Evolutionary conservation across 2,888 invertebrate genomes (phyloP).

Genomic region (Embidobia sp.): DNA sequence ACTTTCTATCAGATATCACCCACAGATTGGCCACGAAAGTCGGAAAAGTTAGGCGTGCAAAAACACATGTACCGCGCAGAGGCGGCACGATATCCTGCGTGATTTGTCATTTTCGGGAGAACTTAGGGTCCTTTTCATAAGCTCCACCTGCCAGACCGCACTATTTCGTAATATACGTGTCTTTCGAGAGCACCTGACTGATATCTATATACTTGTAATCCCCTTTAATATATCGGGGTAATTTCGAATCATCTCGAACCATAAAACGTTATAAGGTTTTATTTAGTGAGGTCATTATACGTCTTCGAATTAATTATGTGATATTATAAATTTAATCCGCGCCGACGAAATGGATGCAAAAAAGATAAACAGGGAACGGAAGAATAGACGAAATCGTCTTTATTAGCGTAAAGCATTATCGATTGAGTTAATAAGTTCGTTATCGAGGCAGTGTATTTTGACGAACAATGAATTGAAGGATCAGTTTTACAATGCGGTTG

Average conservation of each 20-base stretch:
- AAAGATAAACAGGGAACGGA: not conserved
- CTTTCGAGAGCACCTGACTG: conserved; percentile 36
- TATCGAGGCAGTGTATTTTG: conserved; percentile 14
- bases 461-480: conserved; percentile 11
- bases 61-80: conserved; percentile 44
- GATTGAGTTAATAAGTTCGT: not conserved
- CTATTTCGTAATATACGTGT: conserved; percentile 37
- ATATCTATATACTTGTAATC: conserved; percentile 50
- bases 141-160: conserved; percentile 17
- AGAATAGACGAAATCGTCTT: too few species aligned
- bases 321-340: conserved; percentile 11
- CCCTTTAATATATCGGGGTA: conserved; percentile 23
- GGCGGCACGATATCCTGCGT: conserved; percentile 46
- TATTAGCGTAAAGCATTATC: too few species aligned
- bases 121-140: conserved; percentile 53
- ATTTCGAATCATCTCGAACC: conserved; percentile 15
- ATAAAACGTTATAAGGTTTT: conserved; percentile 18
- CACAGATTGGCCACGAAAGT: conserved; percentile 56
- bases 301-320: conserved; percentile 7
- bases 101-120: conserved; percentile 55
- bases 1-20: conserved; percentile 48
- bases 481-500: conserved; percentile 4
- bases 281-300: conserved; percentile 9
- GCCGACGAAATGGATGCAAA: not conserved
- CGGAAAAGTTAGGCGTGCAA: conserved; percentile 48